Evolutionary conservation across 2,888 invertebrate species (phyloP).

Genomic region (Lithodes maja): DNA sequence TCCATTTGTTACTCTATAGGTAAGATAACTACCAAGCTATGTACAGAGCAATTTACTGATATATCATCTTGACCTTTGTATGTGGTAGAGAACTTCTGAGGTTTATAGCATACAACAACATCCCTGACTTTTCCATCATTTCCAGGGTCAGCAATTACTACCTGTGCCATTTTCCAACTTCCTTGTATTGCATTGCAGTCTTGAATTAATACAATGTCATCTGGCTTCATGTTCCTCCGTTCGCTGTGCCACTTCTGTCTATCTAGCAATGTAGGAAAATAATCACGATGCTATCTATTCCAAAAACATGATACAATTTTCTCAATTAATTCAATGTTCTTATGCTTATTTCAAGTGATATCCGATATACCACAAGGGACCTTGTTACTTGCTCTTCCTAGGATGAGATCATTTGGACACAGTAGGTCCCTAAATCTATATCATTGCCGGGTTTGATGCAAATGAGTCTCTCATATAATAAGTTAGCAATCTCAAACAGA

Average conservation of each 20-base stretch:
- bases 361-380: background rate
- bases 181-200: constrained; percentile 25
- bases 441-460: constrained; percentile 7
- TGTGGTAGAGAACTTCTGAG: background rate
- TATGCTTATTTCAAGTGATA: background rate
- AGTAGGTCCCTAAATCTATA: constrained; percentile 8
- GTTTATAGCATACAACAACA: constrained; percentile 9
- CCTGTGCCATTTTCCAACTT: background rate
- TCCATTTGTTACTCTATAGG: constrained; percentile 7
- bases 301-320: constrained; percentile 1
- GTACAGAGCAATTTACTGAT: constrained; percentile 3
- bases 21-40: background rate
- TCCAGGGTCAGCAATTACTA: background rate
- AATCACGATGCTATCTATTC: constrained; percentile 21
- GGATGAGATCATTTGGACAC: constrained; percentile 31
- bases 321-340: background rate
- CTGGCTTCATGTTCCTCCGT: background rate
- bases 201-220: constrained; percentile 22
- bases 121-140: constrained; percentile 21
- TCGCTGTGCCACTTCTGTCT: constrained; percentile 24
- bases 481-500: background rate
- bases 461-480: constrained; percentile 16
- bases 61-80: constrained; percentile 2
- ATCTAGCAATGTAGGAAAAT: constrained; percentile 27
- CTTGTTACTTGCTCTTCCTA: constrained; percentile 8